Percentiles rank a stretch among this genome's conserved stretches.
These are phyloP conservation scores for Agonopterix heracliana DNA, from an alignment of 2,888 invertebrate species.

Conservation along the genomic window DNA sequence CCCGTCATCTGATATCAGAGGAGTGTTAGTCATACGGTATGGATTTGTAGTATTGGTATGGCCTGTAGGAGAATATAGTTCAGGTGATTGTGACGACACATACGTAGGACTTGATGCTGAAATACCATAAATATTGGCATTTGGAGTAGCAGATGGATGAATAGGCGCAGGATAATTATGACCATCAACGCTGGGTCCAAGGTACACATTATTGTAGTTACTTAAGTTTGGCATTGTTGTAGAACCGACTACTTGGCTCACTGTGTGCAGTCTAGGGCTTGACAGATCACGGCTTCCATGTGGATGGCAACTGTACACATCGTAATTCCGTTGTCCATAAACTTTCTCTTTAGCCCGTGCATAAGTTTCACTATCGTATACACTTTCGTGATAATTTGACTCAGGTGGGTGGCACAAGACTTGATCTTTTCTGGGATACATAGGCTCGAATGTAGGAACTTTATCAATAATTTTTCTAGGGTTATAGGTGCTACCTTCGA, in stretches of 20 bases:
- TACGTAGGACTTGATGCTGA: conserved; percentile 61
- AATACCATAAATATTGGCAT: conserved; percentile 57
- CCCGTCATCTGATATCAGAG: conserved; percentile 66
- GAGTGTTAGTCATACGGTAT: conserved; percentile 69
- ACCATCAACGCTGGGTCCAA: conserved; percentile 38
- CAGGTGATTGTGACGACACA: conserved; percentile 63
- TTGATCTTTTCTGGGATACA: conserved; percentile 55
- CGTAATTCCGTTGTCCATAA: conserved; percentile 59
- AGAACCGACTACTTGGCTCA: conserved; percentile 67
- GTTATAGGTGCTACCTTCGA: conserved; percentile 46
- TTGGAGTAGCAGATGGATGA: conserved; percentile 47
- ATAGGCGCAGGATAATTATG: conserved; percentile 46
- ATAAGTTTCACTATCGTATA: conserved; percentile 57
- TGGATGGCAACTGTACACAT: conserved; percentile 59
- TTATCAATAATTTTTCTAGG: conserved; percentile 45
- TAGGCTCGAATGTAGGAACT: conserved; percentile 47
- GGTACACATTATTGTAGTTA: conserved; percentile 53
- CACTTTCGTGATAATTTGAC: conserved; percentile 56
- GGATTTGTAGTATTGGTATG: conserved; percentile 70
- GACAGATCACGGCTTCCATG: conserved; percentile 51
- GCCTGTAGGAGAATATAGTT: conserved; percentile 66
- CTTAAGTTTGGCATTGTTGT: conserved; percentile 71
- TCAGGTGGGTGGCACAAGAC: conserved; percentile 45
- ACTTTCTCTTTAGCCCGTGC: conserved; percentile 59
- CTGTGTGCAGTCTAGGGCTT: conserved; percentile 59